These are phyloP conservation scores for Lagocephalus sceleratus DNA, from an alignment of 2,797 vertebrate species.

Conservation along the genomic window DNA sequence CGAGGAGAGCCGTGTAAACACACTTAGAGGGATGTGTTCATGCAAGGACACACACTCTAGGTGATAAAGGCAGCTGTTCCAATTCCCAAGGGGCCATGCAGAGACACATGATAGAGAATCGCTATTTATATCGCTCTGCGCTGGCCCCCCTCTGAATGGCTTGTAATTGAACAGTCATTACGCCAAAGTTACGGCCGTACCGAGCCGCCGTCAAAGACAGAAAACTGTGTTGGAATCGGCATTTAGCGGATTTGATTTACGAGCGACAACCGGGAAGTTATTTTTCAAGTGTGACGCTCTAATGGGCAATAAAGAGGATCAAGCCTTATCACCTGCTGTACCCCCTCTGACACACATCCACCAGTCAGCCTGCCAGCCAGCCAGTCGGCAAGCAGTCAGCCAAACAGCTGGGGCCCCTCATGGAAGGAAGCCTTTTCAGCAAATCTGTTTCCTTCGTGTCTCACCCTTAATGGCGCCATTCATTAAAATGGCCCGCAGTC, in stretches of 20 bases:
- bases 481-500: conserved; percentile 67
- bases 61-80: conserved; percentile 38
- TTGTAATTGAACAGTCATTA: conserved; percentile 72
- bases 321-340: conserved; percentile 63
- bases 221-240: conserved; percentile 57
- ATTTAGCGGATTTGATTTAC: conserved; percentile 76
- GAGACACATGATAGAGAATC: conserved; percentile 52
- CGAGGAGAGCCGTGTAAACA: conserved; percentile 23
- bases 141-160: conserved; percentile 47
- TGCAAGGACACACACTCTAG: conserved; percentile 23
- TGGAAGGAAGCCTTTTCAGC: conserved; percentile 68
- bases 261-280: conserved; percentile 50
- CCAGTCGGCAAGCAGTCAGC: conserved; percentile 50
- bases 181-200: conserved; percentile 54
- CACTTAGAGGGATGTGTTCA: conserved; percentile 16
- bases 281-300: conserved; percentile 58
- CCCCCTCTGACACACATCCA: conserved; percentile 46
- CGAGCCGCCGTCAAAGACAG: conserved; percentile 42
- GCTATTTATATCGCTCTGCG: conserved; percentile 42
- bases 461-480: conserved; percentile 67
- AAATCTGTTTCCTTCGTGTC: conserved; percentile 67
- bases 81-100: conserved; percentile 37
- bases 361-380: conserved; percentile 41
- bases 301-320: conserved; percentile 70
- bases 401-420: conserved; percentile 68